A percentile compares a stretch with the other conserved stretches of the same genome.
These are phyloP conservation scores for Aleiodes alternator DNA, from an alignment of 2,888 invertebrate species.

Conservation along the genomic window DNA sequence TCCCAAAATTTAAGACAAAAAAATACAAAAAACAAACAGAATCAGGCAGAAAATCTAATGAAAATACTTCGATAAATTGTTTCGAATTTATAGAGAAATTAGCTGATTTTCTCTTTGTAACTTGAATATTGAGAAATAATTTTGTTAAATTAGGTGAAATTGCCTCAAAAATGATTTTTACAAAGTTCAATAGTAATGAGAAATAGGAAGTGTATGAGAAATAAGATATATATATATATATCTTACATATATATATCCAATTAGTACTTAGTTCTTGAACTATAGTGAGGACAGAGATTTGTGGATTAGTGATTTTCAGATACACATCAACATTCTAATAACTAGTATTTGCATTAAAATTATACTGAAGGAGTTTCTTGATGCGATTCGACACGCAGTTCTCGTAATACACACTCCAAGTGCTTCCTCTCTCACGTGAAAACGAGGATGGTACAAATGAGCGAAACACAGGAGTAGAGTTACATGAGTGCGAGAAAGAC, in stretches of 20 bases:
- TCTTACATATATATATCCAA: constrained; percentile 36
- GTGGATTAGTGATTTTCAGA: constrained; percentile 3
- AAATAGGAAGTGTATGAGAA: not conserved
- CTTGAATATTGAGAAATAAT: too few relatives aligned
- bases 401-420: constrained; percentile 24
- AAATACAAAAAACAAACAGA: too few relatives aligned
- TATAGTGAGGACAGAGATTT: not conserved
- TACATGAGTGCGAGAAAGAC: constrained; percentile 18
- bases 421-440: constrained; percentile 23
- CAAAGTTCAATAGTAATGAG: constrained; percentile 5
- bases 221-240: constrained; percentile 24
- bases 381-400: constrained; percentile 19
- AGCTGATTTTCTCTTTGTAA: too few relatives aligned
- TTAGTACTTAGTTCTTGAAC: constrained; percentile 24
- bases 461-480: constrained; percentile 38
- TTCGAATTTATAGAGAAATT: too few relatives aligned
- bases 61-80: too few relatives aligned
- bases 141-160: not conserved
- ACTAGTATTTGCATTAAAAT: constrained; percentile 20
- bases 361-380: constrained; percentile 20
- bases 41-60: too few relatives aligned
- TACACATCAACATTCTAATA: constrained; percentile 22
- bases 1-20: too few relatives aligned
- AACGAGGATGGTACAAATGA: constrained; percentile 39
- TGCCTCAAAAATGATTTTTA: not conserved